Conservation (phyloP, 1,140 invertebrate genomes). For the Cotesia vestalis region DNA sequence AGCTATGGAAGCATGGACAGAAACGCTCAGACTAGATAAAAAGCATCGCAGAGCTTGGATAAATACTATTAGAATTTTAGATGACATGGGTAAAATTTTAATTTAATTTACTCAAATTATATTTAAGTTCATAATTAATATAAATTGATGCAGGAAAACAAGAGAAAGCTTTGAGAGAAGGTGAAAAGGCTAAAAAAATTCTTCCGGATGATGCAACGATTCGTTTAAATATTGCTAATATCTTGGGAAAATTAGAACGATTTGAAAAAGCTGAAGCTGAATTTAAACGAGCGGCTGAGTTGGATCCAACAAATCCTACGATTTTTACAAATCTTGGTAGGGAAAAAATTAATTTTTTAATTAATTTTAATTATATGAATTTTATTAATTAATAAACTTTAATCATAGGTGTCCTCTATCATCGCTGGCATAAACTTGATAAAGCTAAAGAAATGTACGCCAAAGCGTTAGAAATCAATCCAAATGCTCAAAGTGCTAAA, state of each 20-base stretch:
- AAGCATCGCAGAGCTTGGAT: conserved; percentile 88
- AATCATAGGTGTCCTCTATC: conserved; percentile 87
- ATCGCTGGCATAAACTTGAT: conserved; percentile 86
- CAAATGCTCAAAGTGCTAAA: conserved; percentile 71
- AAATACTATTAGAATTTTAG: conserved; percentile 88
- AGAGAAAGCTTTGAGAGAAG: conserved; percentile 76
- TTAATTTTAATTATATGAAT: background rate
- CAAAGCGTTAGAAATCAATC: conserved; percentile 78
- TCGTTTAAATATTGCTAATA: conserved; percentile 89
- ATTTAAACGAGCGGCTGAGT: conserved; percentile 79
- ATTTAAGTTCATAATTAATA: conserved; percentile 26
- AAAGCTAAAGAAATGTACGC: conserved; percentile 80
- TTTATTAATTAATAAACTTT: conserved; percentile 21
- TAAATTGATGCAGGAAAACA: conserved; percentile 65
- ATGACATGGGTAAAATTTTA: conserved; percentile 76
- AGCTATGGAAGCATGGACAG: conserved; percentile 78
- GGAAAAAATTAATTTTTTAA: conserved; percentile 27
- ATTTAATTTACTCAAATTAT: conserved; percentile 15
- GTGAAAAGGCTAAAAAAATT: conserved; percentile 73
- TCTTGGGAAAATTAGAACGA: conserved; percentile 81
- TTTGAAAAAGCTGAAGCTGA: conserved; percentile 83
- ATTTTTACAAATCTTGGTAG: conserved; percentile 89
- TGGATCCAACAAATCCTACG: conserved; percentile 74
- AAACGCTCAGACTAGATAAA: conserved; percentile 80
- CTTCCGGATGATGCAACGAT: conserved; percentile 78